Conservation (phyloP, 2,113 vertebrate species). For the Nanger granti region DNA sequence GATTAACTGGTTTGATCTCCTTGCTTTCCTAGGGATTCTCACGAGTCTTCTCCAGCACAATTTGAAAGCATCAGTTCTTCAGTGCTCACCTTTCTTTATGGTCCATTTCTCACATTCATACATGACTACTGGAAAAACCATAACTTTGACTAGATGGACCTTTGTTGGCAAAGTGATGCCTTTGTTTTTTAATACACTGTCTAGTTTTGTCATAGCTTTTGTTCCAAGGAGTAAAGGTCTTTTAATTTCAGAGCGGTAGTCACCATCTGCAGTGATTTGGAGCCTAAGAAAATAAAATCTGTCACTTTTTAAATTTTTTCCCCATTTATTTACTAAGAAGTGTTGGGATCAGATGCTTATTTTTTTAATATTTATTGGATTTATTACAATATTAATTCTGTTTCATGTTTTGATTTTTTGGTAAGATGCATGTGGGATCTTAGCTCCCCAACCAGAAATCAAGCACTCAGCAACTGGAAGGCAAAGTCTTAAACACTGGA, state of each 20-base stretch:
- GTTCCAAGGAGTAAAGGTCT: neutral
- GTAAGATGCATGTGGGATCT: neutral
- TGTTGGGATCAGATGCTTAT: neutral
- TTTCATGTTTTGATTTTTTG: neutral
- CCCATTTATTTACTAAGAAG: neutral
- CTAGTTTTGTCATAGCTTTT: neutral
- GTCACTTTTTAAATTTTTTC: neutral
- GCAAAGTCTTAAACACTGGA: neutral
- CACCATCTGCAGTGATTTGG: neutral
- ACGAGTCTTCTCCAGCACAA: neutral
- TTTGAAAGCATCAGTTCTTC: neutral
- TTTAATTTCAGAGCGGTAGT: neutral
- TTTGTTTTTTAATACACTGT: neutral
- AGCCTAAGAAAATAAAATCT: neutral
- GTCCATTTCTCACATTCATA: neutral
- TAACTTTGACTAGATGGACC: neutral
- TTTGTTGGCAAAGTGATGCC: neutral
- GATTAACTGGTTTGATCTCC: neutral
- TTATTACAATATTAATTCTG: neutral
- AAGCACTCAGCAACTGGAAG: neutral
- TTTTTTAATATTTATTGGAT: neutral
- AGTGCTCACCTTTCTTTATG: neutral
- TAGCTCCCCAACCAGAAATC: neutral
- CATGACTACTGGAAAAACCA: neutral
- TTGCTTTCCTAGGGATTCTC: neutral